A percentile compares a stretch with the other conserved stretches of the same genome.
Evolutionary conservation across 2,888 invertebrate species (phyloP).

Genomic region (Thereva unica): DNA sequence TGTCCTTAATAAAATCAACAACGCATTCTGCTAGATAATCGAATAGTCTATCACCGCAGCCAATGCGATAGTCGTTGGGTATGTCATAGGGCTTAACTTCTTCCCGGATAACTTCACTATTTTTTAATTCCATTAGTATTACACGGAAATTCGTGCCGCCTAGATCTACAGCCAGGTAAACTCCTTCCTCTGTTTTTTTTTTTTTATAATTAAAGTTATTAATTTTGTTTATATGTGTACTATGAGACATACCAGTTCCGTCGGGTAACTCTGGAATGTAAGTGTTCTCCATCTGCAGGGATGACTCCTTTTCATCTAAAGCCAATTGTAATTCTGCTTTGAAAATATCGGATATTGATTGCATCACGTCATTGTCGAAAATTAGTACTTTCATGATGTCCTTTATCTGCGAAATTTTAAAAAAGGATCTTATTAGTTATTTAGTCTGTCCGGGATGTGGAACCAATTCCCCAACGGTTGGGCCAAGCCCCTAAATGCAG

Average conservation of each 20-base stretch:
- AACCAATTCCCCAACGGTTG: too few relatives aligned
- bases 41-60: slow-evolving; percentile 69
- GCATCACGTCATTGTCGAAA: slow-evolving; percentile 56
- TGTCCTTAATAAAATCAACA: slow-evolving; percentile 67
- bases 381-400: slow-evolving; percentile 44
- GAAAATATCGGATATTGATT: slow-evolving; percentile 64
- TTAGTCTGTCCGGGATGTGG: too few relatives aligned
- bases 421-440: background rate
- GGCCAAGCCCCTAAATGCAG: too few relatives aligned
- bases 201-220: background rate
- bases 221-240: background rate
- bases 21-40: slow-evolving; percentile 78
- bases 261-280: slow-evolving; percentile 74
- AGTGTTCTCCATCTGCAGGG: slow-evolving; percentile 77
- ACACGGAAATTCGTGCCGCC: slow-evolving; percentile 84
- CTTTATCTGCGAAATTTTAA: slow-evolving; percentile 45
- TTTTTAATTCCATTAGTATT: slow-evolving; percentile 65
- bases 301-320: slow-evolving; percentile 66
- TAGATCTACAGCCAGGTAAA: slow-evolving; percentile 76
- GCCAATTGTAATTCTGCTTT: slow-evolving; percentile 67
- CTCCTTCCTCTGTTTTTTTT: slow-evolving; percentile 65
- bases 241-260: slow-evolving; percentile 64
- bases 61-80: slow-evolving; percentile 64
- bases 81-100: slow-evolving; percentile 69
- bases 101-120: slow-evolving; percentile 63